Base-by-base conservation (phyloP, 2,888 invertebrate genomes). In the Ethmia dodecea region DNA sequence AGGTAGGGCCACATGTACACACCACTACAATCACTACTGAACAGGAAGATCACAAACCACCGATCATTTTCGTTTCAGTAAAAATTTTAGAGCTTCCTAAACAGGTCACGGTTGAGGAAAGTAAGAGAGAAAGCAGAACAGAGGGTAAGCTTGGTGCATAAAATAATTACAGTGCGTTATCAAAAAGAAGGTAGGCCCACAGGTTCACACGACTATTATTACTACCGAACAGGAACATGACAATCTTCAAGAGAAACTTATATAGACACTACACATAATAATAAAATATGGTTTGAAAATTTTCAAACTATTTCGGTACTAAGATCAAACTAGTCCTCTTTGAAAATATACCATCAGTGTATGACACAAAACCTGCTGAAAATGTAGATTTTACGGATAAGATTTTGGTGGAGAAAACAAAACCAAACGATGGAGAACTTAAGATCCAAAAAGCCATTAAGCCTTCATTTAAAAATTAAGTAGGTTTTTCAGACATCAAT, bases 161-260 rank as follows among this genome's bases (percentile, higher is more conserved):
- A 86, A 51, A 74, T 78, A 37, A 71, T 78, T 45, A 57, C 65
- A 27, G 55, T 37, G 29, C 51, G 48, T 18, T 15, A 16, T 6
- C 10, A 29, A 13, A 68, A 22, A 59, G 39, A 55, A 53, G 12
- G 42, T 49, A 32, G 52, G 60, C 40, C 20, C 52, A 24, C 29
- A 49, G 46, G 37, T 60, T 40, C 35, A 50, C 52, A 51, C 43
- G 8, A 60, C 40, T 14, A 14, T 30, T 26, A 38, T 33, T 16
- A 36, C 26, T n/a, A 22, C 38, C 3, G 35, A 35, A 31, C 35
- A 35, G 20, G 14, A 22, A 12, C 25, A 33, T 20, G 20, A 37
- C 20, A 29, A 37, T 22, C 60, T n/a, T n/a, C n/a, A n/a, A n/a
- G n/a, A n/a, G n/a, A n/a, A n/a, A n/a, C n/a, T n/a, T n/a, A n/a